Conservation (phyloP, 1,140 invertebrate species). For the Coelopa frigida region DNA sequence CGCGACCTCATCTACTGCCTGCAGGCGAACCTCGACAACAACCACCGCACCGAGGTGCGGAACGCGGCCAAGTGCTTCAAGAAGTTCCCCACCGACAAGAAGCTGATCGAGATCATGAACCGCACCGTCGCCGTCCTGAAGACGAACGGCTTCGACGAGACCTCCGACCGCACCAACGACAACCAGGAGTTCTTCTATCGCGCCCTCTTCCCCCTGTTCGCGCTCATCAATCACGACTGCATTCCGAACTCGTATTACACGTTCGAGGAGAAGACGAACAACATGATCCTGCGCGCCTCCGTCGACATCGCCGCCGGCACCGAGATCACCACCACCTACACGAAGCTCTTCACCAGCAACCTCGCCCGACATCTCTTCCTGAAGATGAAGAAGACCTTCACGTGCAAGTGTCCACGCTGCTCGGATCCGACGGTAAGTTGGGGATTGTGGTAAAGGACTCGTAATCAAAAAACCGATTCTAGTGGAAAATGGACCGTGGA, state of each 20-base stretch:
- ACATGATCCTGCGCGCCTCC: constrained; percentile 59
- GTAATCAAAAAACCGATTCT: no score
- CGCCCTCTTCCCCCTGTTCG: constrained; percentile 65
- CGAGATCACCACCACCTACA: constrained; percentile 68
- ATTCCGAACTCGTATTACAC: constrained; percentile 65
- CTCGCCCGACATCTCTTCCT: constrained; percentile 57
- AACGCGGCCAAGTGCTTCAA: constrained; percentile 53
- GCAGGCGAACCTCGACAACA: constrained; percentile 50
- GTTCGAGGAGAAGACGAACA: constrained; percentile 51
- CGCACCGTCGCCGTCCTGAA: constrained; percentile 56
- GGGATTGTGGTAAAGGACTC: no score
- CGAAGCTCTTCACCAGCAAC: constrained; percentile 65
- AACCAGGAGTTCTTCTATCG: constrained; percentile 52
- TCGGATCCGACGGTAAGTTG: constrained; percentile 56
- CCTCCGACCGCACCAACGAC: constrained; percentile 44
- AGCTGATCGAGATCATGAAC: constrained; percentile 39
- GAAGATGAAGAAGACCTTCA: constrained; percentile 64
- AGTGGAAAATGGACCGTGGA: no score
- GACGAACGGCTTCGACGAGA: constrained; percentile 67
- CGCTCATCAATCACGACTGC: constrained; percentile 70
- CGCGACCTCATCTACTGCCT: constrained; percentile 51
- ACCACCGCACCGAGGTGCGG: constrained; percentile 53
- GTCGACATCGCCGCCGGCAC: constrained; percentile 57
- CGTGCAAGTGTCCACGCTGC: constrained; percentile 64
- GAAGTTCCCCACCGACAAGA: constrained; percentile 48